Evolutionary conservation across 2,888 invertebrate species (phyloP).

Genomic region (Hermaeophaga mercurialis): DNA sequence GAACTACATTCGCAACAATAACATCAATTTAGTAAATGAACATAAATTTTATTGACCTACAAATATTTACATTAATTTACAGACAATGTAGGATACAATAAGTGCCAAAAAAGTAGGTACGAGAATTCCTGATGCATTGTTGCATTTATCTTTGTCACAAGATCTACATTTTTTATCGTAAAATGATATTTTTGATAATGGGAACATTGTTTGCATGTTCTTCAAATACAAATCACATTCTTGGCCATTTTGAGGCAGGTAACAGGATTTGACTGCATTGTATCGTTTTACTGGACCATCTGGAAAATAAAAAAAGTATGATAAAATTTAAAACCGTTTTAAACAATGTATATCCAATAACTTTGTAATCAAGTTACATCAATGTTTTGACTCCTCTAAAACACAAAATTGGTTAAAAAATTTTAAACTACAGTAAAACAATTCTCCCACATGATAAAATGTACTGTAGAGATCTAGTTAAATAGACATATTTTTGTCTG

Average conservation of each 20-base stretch:
- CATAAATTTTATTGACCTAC: conserved; percentile 6
- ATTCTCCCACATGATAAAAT: too few species aligned
- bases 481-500: too few species aligned
- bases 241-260: conserved; percentile 16
- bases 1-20: conserved; percentile 1
- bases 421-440: too few species aligned
- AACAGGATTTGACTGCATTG: conserved; percentile 24
- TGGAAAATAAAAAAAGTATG: conserved; percentile 17
- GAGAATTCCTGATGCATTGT: conserved; percentile 1
- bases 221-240: conserved; percentile 29
- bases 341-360: too few species aligned
- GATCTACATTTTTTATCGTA: conserved; percentile 20
- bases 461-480: too few species aligned
- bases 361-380: too few species aligned
- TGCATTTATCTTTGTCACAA: conserved; percentile 25
- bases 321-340: too few species aligned
- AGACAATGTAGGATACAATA: conserved; percentile 13
- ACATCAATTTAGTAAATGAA: conserved; percentile 4
- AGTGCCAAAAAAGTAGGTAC: conserved; percentile 5
- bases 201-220: conserved; percentile 16
- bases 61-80: conserved; percentile 16
- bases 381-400: too few species aligned
- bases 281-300: conserved; percentile 21
- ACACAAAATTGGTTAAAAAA: too few species aligned
- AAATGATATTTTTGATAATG: conserved; percentile 17